phyloP scores from a whole-genome alignment of 2,888 invertebrate species.

The Myathropa florea region DNA sequence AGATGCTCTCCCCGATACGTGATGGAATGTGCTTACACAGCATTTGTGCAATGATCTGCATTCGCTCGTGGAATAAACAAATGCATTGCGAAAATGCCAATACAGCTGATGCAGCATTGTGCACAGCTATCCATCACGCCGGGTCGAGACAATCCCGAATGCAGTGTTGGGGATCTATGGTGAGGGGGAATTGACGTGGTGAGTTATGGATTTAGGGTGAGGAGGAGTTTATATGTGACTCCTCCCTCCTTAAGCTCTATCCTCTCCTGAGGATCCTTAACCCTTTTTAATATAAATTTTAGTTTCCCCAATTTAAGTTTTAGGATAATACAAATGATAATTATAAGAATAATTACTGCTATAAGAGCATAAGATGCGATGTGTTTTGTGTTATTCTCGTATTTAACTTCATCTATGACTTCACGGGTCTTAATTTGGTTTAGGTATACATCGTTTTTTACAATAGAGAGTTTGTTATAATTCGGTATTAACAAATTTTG shows the following conservation, averaged over 20 bases:
- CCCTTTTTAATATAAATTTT: neutral
- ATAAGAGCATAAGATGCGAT: neutral
- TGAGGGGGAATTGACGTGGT: too few species aligned
- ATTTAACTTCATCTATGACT: neutral
- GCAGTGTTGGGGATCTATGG: too few species aligned
- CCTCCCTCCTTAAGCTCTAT: neutral
- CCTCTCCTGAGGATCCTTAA: neutral
- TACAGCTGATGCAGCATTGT: too few species aligned
- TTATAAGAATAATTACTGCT: neutral
- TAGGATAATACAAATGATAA: neutral
- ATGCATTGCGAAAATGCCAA: too few species aligned
- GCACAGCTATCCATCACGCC: too few species aligned
- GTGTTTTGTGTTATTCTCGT: neutral
- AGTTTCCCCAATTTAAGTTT: neutral
- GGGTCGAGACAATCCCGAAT: too few species aligned
- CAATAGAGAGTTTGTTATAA: neutral
- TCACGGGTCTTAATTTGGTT: neutral
- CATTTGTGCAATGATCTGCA: too few species aligned
- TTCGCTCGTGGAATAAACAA: too few species aligned
- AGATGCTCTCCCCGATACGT: too few species aligned
- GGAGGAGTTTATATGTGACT: neutral
- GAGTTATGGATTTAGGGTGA: too few species aligned
- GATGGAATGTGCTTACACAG: too few species aligned
- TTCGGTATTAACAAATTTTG: conserved; percentile 7
- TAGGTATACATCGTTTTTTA: neutral